Evolutionary conservation across 1,140 invertebrate genomes (phyloP).

Genomic region (Pseudomyrmex gracilis): DNA sequence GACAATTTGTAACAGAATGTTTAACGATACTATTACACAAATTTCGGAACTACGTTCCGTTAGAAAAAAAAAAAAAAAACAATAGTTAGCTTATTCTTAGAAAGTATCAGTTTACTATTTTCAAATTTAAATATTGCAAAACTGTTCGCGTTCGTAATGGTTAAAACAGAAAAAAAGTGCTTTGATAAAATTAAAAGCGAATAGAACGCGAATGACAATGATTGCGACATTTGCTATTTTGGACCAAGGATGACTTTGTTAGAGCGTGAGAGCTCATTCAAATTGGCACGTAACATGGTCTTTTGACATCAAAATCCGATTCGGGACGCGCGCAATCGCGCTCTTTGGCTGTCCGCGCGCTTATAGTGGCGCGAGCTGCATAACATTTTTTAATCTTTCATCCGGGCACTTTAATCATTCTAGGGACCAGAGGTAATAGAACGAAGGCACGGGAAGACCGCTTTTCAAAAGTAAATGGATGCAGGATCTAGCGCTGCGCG

Average conservation of each 20-base stretch:
- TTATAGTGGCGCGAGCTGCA: slow-evolving; percentile 10
- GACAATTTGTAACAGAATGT: background rate
- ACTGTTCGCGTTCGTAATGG: background rate
- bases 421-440: slow-evolving; percentile 48
- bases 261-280: slow-evolving; percentile 17
- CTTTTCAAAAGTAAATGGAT: slow-evolving; percentile 64
- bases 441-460: slow-evolving; percentile 44
- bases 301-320: slow-evolving; percentile 42
- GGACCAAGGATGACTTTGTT: background rate
- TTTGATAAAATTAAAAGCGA: background rate
- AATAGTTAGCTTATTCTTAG: too few relatives aligned
- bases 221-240: slow-evolving; percentile 30
- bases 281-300: slow-evolving; percentile 28
- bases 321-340: background rate
- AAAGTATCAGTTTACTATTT: too few relatives aligned
- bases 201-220: background rate
- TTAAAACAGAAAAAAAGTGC: background rate
- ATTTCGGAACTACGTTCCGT: background rate
- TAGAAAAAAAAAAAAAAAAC: too few relatives aligned
- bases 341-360: slow-evolving; percentile 2
- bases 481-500: slow-evolving; percentile 32
- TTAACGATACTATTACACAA: background rate
- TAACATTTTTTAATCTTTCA: slow-evolving; percentile 62
- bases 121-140: too few relatives aligned
- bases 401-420: slow-evolving; percentile 57